phyloP scores from a whole-genome alignment of 1,140 invertebrate species.

The Pseudomyrmex cubaensis region DNA sequence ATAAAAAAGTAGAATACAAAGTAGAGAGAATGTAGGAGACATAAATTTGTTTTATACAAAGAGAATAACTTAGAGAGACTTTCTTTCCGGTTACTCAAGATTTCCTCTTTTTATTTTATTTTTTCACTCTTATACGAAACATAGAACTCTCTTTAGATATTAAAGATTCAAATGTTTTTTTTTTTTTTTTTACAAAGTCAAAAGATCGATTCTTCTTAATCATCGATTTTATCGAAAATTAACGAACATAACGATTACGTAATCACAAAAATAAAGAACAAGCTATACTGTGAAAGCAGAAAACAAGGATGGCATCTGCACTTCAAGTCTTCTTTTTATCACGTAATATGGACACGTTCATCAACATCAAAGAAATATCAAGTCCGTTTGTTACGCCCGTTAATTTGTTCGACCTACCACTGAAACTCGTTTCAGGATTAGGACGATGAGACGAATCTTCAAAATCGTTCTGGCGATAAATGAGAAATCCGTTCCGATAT shows the following conservation, averaged over 20 bases:
- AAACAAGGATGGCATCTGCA: conserved; percentile 15
- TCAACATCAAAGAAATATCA: conserved; percentile 33
- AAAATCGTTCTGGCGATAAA: conserved; percentile 6
- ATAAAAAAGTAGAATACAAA: too few species aligned
- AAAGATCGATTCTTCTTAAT: not conserved
- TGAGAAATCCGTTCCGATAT: conserved; percentile 21
- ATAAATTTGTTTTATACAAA: not conserved
- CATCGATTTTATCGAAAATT: not conserved
- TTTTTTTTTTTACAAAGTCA: not conserved
- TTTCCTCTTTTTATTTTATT: not conserved
- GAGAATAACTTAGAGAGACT: too few species aligned
- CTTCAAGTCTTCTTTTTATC: conserved; percentile 32
- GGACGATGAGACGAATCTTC: conserved; percentile 25
- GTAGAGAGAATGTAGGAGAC: not conserved
- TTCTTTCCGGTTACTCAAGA: not conserved
- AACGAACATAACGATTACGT: conserved; percentile 1
- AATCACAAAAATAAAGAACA: not conserved
- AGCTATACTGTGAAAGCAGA: not conserved
- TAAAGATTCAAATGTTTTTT: not conserved
- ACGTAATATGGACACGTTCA: conserved; percentile 15
- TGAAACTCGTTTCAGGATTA: conserved; percentile 28
- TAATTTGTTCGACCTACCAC: conserved; percentile 37
- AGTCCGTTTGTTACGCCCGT: conserved; percentile 26
- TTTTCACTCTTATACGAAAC: too few species aligned
- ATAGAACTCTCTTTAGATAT: not conserved